Base-by-base conservation (phyloP, 1,140 invertebrate genomes). In the Drosophila sp. region DNA sequence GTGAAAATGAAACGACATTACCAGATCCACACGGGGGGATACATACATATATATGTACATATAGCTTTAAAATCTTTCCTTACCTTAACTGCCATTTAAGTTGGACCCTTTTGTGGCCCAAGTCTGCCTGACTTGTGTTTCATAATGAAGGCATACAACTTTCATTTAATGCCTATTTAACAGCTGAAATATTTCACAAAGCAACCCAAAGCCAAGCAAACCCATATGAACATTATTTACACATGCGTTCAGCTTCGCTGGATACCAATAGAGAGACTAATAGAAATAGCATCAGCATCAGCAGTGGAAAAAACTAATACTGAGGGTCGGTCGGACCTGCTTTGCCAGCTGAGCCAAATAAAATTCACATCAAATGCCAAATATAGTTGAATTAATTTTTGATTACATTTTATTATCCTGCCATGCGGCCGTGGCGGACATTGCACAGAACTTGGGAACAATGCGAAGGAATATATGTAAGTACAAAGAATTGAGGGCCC, bases 391-490 rank as follows among this genome's bases (percentile, higher is more conserved):
- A 84, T 72, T 76, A 66, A 73, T 79, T 70, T 80, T 66, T 77
- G 72, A 70, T 80, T 80, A 70, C 60, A 62, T 77, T 77, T 74
- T 80, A 80, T 81, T 80, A 65, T 67, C 62, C 47, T 47, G 38
- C 38, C 7, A 60, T 10, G 25, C 5, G 32, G 40, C 40, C 41
- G 38, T 58, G 64, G 64, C 17, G 17, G 17, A 2, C 30, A 30
- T 30, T 30, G 30, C 30, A 58, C 50, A 57, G 54, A 41, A 35
- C 44, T 30, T 17, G 4, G 8, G 6, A 40, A 60, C 23, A 27
- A 4, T 33, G 32, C 5, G 5, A 44, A 23, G 4, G n/a, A 44
- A 17, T 50, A 7, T 11, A 3, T 2, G 35, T 35, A 8, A 3
- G 1, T 10, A 30, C 11, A 29, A 25, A 17, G 8, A 30, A 58